A percentile compares a stretch with the other conserved stretches of the same genome.
phyloP scores from a whole-genome alignment of 2,797 vertebrate species.

The Australoheros facetus region DNA sequence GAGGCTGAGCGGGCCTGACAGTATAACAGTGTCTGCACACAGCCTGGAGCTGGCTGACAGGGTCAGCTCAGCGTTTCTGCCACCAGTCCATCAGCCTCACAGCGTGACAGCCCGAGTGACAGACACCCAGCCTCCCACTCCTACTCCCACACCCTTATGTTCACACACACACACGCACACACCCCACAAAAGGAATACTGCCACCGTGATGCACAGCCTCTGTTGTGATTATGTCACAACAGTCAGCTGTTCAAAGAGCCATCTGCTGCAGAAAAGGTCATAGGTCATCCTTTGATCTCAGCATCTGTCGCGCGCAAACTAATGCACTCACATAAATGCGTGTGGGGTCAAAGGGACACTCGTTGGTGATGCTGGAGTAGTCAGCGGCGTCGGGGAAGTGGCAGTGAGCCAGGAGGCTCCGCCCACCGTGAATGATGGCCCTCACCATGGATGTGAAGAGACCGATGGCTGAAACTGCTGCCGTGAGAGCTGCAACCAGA shows the following conservation, averaged over 20 bases:
- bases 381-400: conserved; percentile 65
- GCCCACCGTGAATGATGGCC: conserved; percentile 81
- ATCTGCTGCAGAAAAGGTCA: conserved; percentile 9
- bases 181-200: background rate
- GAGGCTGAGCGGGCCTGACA: conserved; percentile 50
- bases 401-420: conserved; percentile 85
- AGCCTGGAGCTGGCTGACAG: conserved; percentile 35
- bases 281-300: conserved; percentile 7
- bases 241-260: conserved; percentile 23
- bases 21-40: conserved; percentile 17
- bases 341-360: conserved; percentile 93
- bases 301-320: background rate
- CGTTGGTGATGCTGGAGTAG: conserved; percentile 74
- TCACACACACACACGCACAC: background rate
- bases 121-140: conserved; percentile 1
- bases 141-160: background rate
- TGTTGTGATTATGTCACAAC: background rate
- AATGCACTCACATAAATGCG: conserved; percentile 87
- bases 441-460: conserved; percentile 81
- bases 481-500: conserved; percentile 76
- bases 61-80: conserved; percentile 55
- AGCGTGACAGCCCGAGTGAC: conserved; percentile 27
- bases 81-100: conserved; percentile 16
- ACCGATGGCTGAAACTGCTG: conserved; percentile 82
- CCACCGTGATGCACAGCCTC: background rate